Evolutionary conservation across 1,140 invertebrate genomes (phyloP).

Genomic region (Paralvinella palmiformis): DNA sequence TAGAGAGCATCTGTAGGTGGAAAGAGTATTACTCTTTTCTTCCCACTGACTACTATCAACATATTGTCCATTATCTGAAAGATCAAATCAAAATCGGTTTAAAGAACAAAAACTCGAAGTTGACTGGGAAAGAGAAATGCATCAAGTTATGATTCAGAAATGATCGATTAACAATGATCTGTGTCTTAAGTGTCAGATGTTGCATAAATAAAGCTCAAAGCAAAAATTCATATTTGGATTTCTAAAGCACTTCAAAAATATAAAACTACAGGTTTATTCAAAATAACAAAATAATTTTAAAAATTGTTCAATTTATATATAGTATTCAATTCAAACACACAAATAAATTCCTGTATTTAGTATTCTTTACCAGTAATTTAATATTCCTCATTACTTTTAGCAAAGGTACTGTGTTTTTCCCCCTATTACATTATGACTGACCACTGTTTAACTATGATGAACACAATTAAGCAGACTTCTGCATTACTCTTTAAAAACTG

Average conservation of each 20-base stretch:
- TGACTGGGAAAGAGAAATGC: neutral
- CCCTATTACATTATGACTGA: too few species aligned
- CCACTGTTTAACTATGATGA: too few species aligned
- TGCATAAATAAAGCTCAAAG: neutral
- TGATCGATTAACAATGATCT: neutral
- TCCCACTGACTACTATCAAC: slow-evolving; percentile 56
- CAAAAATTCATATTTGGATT: neutral
- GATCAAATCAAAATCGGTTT: neutral
- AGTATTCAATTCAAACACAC: too few species aligned
- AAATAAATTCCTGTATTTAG: too few species aligned
- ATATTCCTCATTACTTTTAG: too few species aligned
- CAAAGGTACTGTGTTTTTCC: too few species aligned
- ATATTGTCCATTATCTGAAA: slow-evolving; percentile 58
- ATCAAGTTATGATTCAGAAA: neutral
- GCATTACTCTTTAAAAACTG: too few species aligned
- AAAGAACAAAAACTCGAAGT: neutral
- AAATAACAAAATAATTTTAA: too few species aligned
- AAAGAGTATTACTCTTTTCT: slow-evolving; percentile 55
- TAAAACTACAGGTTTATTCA: too few species aligned
- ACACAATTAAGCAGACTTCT: too few species aligned
- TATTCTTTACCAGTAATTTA: too few species aligned
- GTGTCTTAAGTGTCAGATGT: neutral
- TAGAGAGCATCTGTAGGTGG: slow-evolving; percentile 53
- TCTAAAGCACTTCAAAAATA: neutral
- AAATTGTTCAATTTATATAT: too few species aligned